Conservation (phyloP, 1,140 invertebrate species). For the Drosophila equinoxialis region DNA sequence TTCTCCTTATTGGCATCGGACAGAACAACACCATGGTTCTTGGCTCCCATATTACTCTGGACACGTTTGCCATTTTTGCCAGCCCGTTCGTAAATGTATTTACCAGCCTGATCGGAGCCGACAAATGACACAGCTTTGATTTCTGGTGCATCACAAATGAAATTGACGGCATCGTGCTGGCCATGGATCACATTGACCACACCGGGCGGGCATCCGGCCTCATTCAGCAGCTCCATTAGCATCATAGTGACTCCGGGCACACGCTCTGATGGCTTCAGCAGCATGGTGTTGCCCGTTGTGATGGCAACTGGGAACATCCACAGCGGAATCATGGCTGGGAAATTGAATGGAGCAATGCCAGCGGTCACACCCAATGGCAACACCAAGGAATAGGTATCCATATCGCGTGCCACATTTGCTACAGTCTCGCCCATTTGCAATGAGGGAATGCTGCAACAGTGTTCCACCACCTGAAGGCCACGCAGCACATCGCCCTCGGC, state of each 20-base stretch:
- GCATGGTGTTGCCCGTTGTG: slow-evolving; percentile 93
- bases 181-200: slow-evolving; percentile 94
- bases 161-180: slow-evolving; percentile 96
- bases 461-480: slow-evolving; percentile 98
- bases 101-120: slow-evolving; percentile 97
- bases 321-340: slow-evolving; percentile 99
- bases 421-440: slow-evolving; percentile 97
- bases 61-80: slow-evolving; percentile 95
- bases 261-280: slow-evolving; percentile 96
- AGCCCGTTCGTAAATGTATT: slow-evolving; percentile 97
- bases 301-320: slow-evolving; percentile 99
- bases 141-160: slow-evolving; percentile 97
- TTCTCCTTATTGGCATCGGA: slow-evolving; percentile 99
- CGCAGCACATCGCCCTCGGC: slow-evolving; percentile 99
- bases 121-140: slow-evolving; percentile 99
- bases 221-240: slow-evolving; percentile 88
- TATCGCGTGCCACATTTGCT: slow-evolving; percentile 95
- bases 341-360: slow-evolving; percentile 97
- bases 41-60: slow-evolving; percentile 99
- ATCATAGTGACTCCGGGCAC: slow-evolving; percentile 98
- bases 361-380: slow-evolving; percentile 86
- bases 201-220: slow-evolving; percentile 90
- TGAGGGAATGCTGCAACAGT: slow-evolving; percentile 95
- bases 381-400: slow-evolving; percentile 95
- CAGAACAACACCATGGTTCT: slow-evolving; percentile 99